These are phyloP conservation scores for Cataglyphis rosenhaueri DNA, from an alignment of 2,888 invertebrate species.

Conservation along the genomic window DNA sequence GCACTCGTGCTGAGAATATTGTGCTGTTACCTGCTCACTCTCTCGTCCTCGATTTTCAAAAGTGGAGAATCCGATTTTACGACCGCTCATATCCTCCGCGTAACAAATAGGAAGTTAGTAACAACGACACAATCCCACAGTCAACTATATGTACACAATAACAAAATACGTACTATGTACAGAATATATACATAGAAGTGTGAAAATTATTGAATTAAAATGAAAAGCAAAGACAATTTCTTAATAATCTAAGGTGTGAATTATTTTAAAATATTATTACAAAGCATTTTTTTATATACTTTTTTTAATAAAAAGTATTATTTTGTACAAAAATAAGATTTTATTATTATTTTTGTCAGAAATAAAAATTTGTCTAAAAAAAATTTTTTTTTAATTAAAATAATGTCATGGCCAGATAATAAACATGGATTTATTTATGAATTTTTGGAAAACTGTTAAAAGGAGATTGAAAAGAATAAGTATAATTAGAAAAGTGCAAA, in stretches of 20 bases:
- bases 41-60: constrained; percentile 34
- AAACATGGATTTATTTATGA: neutral
- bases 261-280: neutral
- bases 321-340: neutral
- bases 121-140: neutral
- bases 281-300: neutral
- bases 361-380: neutral
- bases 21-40: constrained; percentile 59
- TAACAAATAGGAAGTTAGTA: constrained; percentile 7
- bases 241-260: neutral
- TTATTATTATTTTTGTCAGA: neutral
- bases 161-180: neutral
- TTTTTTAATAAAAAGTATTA: neutral
- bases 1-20: constrained; percentile 64
- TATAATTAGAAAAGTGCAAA: too few species aligned
- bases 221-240: neutral
- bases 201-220: neutral
- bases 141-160: neutral
- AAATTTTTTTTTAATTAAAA: neutral
- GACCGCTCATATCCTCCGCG: neutral
- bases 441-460: too few species aligned
- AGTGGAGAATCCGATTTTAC: constrained; percentile 15
- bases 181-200: neutral
- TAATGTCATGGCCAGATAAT: neutral
- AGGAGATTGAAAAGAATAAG: too few species aligned